Percentiles rank a stretch among this genome's conserved stretches.
phyloP scores from a whole-genome alignment of 2,797 vertebrate genomes.

The Leuciscus waleckii region DNA sequence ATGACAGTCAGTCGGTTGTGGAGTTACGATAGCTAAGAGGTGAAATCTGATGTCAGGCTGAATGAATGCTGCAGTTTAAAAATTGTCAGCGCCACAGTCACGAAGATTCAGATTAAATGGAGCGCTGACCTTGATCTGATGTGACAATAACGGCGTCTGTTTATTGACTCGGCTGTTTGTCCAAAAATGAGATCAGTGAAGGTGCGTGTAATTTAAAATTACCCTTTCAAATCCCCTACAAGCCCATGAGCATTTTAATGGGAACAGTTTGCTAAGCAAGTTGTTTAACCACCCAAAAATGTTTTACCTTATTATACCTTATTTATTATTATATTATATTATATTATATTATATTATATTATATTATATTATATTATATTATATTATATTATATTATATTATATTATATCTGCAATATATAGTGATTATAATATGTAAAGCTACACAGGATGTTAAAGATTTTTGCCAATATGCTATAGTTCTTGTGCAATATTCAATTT shows the following conservation, averaged over 20 bases:
- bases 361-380: too few species aligned
- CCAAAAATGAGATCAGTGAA: conserved; percentile 46
- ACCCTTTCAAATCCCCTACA: not conserved
- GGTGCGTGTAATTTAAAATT: conserved; percentile 22
- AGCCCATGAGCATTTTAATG: not conserved
- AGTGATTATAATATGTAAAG: not conserved
- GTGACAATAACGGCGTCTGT: conserved; percentile 49
- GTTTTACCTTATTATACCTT: too few species aligned
- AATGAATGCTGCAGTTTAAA: conserved; percentile 38
- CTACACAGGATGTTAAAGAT: not conserved
- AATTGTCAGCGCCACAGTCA: conserved; percentile 36
- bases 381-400: not conserved
- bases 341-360: too few species aligned
- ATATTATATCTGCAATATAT: not conserved
- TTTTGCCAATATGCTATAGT: conserved; percentile 24
- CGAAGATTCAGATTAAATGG: conserved; percentile 34
- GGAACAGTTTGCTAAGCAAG: not conserved
- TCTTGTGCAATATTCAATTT: conserved; percentile 20
- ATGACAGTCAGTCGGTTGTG: conserved; percentile 40
- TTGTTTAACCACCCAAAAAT: not conserved
- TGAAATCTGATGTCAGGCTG: conserved; percentile 43
- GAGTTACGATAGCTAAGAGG: conserved; percentile 36
- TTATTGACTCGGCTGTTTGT: conserved; percentile 40
- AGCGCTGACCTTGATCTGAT: conserved; percentile 57
- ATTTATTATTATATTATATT: not conserved